phyloP scores from a whole-genome alignment of 2,888 invertebrate genomes.

The Pseudanteris insignis region DNA sequence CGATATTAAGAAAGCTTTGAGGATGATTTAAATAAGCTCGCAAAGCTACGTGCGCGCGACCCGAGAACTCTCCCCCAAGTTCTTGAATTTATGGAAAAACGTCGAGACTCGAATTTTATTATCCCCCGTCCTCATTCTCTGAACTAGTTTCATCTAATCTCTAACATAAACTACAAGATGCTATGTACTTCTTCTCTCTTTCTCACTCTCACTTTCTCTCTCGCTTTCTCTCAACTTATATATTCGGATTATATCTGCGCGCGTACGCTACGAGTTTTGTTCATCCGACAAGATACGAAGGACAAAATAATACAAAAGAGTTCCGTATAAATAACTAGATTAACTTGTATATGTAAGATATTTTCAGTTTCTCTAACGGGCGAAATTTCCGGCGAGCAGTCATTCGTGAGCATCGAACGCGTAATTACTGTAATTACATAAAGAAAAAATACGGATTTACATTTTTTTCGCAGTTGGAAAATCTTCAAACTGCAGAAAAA shows the following conservation, averaged over 20 bases:
- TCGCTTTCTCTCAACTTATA: slow-evolving; percentile 41
- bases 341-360: slow-evolving; percentile 38
- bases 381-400: slow-evolving; percentile 34
- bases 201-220: too few species aligned
- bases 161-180: slow-evolving; percentile 47
- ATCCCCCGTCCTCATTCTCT: slow-evolving; percentile 41
- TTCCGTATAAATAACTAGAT: slow-evolving; percentile 44
- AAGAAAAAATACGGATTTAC: slow-evolving; percentile 34
- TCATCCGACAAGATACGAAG: slow-evolving; percentile 40
- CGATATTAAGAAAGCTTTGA: slow-evolving; percentile 57
- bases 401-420: slow-evolving; percentile 33
- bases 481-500: too few species aligned
- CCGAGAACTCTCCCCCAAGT: slow-evolving; percentile 50
- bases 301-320: slow-evolving; percentile 44
- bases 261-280: slow-evolving; percentile 35
- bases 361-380: slow-evolving; percentile 27
- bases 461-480: slow-evolving; percentile 25
- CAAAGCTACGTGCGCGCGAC: slow-evolving; percentile 47
- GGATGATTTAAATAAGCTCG: slow-evolving; percentile 58
- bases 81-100: slow-evolving; percentile 59
- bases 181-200: slow-evolving; percentile 33
- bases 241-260: slow-evolving; percentile 44
- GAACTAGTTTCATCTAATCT: slow-evolving; percentile 44
- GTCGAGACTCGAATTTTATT: slow-evolving; percentile 48
- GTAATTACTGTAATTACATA: slow-evolving; percentile 32